Conservation (phyloP, 2,888 invertebrate genomes). For the Meandrusa payeni region DNA sequence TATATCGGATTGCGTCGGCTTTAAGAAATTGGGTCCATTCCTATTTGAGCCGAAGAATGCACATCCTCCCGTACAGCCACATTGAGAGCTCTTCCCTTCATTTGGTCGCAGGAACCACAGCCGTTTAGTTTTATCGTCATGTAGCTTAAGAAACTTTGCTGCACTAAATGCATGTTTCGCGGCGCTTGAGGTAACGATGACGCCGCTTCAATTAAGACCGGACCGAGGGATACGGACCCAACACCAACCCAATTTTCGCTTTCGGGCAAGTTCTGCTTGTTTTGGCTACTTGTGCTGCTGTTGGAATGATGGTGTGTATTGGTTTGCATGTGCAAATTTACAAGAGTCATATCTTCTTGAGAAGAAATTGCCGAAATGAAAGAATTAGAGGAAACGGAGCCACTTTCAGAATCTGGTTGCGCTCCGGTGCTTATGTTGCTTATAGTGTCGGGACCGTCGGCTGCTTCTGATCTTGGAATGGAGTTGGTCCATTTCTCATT, state of each 20-base stretch:
- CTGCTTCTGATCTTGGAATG: constrained; percentile 54
- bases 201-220: constrained; percentile 93
- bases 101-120: constrained; percentile 97
- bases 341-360: constrained; percentile 94
- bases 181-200: constrained; percentile 89
- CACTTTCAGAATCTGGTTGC: constrained; percentile 87
- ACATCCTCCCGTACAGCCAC: constrained; percentile 98
- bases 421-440: constrained; percentile 63
- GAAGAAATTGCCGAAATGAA: constrained; percentile 95
- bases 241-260: constrained; percentile 95
- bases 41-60: constrained; percentile 95
- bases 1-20: constrained; percentile 89
- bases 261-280: constrained; percentile 48
- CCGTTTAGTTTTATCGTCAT: constrained; percentile 91
- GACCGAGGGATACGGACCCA: constrained; percentile 94
- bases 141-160: constrained; percentile 90
- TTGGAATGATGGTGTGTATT: constrained; percentile 85
- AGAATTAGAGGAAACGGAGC: constrained; percentile 90
- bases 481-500: constrained; percentile 68
- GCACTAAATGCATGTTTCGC: constrained; percentile 87
- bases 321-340: constrained; percentile 96
- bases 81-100: constrained; percentile 86
- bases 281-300: constrained; percentile 67
- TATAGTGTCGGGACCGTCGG: constrained; percentile 62
- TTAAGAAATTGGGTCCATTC: constrained; percentile 94